Evolutionary conservation across 2,888 invertebrate genomes (phyloP).

Genomic region (Urechis unicinctus): DNA sequence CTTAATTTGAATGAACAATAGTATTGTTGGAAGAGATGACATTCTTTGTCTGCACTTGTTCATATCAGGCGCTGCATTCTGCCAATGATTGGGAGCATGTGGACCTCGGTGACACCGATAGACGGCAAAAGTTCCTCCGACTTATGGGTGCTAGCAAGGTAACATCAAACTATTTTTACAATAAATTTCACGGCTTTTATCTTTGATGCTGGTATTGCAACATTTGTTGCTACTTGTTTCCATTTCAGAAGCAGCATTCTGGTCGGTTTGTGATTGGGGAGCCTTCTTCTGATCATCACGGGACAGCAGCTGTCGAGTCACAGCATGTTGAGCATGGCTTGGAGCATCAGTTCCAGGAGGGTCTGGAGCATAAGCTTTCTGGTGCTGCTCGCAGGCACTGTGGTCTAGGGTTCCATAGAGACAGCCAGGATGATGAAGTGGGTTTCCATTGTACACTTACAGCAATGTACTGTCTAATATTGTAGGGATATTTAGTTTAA

Average conservation of each 20-base stretch:
- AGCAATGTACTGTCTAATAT: neutral
- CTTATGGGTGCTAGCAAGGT: constrained; percentile 50
- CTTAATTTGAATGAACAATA: too few relatives aligned
- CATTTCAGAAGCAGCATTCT: constrained; percentile 37
- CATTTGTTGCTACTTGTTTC: neutral
- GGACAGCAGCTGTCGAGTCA: constrained; percentile 11
- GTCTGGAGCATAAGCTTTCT: constrained; percentile 35
- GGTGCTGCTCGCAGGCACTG: constrained; percentile 31
- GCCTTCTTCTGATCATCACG: constrained; percentile 12
- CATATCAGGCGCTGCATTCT: constrained; percentile 45
- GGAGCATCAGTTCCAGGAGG: constrained; percentile 40
- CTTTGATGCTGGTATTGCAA: neutral
- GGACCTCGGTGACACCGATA: constrained; percentile 43
- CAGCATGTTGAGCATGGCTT: constrained; percentile 22
- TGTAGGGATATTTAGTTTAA: neutral
- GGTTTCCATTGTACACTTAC: too few relatives aligned
- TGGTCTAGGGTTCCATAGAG: constrained; percentile 38
- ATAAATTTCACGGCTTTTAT: too few relatives aligned
- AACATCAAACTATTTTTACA: constrained; percentile 1
- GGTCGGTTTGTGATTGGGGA: constrained; percentile 45
- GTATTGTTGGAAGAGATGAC: too few relatives aligned
- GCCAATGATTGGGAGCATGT: constrained; percentile 49
- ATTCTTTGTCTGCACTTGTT: too few relatives aligned
- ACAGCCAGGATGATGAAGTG: neutral
- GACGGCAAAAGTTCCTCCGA: constrained; percentile 47